Conservation (phyloP, 2,797 vertebrate genomes). For the Knipowitschia caucasica region DNA sequence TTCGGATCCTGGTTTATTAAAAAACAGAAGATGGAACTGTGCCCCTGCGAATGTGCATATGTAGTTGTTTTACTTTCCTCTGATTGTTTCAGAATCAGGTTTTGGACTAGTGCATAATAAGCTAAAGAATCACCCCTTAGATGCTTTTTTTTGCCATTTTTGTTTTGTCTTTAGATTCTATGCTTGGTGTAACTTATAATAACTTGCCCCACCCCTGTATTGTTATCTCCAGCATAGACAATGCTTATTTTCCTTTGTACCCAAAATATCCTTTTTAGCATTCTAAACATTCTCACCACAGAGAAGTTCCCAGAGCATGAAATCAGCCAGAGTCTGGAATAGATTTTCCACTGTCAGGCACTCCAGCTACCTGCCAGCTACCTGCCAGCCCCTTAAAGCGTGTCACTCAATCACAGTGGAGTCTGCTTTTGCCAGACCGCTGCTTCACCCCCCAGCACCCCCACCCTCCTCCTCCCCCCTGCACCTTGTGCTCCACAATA, state of each 20-base stretch:
- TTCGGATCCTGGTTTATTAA: too few species aligned
- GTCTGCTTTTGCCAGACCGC: conserved; percentile 44
- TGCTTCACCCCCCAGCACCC: conserved; percentile 16
- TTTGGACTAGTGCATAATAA: too few species aligned
- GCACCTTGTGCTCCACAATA: conserved; percentile 36
- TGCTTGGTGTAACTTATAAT: too few species aligned
- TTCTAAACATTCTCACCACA: neutral
- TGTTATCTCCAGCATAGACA: neutral
- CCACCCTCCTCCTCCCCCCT: conserved; percentile 4
- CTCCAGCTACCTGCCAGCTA: conserved; percentile 55
- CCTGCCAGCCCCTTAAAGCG: conserved; percentile 37
- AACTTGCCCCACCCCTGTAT: too few species aligned
- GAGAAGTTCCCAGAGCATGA: conserved; percentile 2
- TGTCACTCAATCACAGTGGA: conserved; percentile 49
- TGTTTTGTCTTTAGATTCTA: too few species aligned
- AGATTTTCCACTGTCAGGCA: conserved; percentile 31
- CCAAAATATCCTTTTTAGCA: neutral
- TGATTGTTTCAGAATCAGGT: too few species aligned
- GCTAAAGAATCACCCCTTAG: too few species aligned
- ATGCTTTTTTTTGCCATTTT: too few species aligned
- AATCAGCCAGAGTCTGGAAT: neutral
- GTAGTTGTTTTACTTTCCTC: too few species aligned
- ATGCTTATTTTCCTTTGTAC: neutral
- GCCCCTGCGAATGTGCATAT: too few species aligned
- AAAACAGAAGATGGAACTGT: too few species aligned